These are phyloP conservation scores for Leptobrachium leishanense DNA, from an alignment of 2,113 vertebrate genomes.

Conservation along the genomic window DNA sequence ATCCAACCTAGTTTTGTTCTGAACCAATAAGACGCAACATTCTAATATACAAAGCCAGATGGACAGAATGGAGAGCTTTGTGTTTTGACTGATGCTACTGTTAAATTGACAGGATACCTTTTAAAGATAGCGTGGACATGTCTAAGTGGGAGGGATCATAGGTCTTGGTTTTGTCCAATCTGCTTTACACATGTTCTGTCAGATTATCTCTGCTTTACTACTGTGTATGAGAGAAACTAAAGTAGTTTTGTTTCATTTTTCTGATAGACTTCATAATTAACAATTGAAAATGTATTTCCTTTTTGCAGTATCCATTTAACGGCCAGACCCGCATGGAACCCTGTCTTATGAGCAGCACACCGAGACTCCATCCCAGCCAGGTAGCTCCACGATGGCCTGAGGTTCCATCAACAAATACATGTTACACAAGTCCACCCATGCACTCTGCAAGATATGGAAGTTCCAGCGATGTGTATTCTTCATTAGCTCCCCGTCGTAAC, in stretches of 20 bases:
- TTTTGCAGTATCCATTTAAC: slow-evolving; percentile 88
- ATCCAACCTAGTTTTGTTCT: too few species aligned
- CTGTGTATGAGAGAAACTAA: too few species aligned
- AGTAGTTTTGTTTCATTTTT: neutral
- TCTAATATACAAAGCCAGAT: too few species aligned
- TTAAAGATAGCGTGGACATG: too few species aligned
- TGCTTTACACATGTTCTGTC: too few species aligned
- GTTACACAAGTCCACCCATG: slow-evolving; percentile 89
- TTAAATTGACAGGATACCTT: too few species aligned
- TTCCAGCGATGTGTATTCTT: slow-evolving; percentile 90
- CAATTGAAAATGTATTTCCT: slow-evolving; percentile 50
- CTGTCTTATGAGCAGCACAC: slow-evolving; percentile 88
- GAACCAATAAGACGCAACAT: too few species aligned
- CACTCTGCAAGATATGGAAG: slow-evolving; percentile 88
- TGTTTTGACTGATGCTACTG: too few species aligned
- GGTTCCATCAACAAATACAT: slow-evolving; percentile 85
- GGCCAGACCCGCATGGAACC: slow-evolving; percentile 95
- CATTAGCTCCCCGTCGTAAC: slow-evolving; percentile 87
- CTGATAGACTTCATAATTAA: neutral
- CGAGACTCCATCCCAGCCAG: slow-evolving; percentile 87
- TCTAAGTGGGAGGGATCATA: too few species aligned
- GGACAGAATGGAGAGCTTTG: too few species aligned
- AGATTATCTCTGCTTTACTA: too few species aligned
- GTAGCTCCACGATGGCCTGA: slow-evolving; percentile 94
- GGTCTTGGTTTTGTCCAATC: too few species aligned